Conservation (phyloP, 2,113 vertebrate species). For the Panurus biarmicus region DNA sequence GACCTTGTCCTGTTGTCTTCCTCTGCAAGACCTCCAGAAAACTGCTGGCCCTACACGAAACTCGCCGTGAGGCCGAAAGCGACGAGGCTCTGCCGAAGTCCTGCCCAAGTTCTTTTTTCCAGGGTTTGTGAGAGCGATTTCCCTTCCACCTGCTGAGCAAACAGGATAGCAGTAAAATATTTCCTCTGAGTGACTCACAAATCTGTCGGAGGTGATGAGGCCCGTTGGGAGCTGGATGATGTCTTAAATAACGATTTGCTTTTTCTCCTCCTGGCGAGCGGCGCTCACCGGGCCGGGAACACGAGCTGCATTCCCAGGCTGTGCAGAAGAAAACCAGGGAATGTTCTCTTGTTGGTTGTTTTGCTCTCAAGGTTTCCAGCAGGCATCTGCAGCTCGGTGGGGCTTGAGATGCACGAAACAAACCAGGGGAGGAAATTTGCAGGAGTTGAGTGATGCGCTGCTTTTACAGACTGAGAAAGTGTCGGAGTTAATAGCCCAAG, state of each 20-base stretch:
- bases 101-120: conserved; percentile 10
- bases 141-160: conserved; percentile 66
- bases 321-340: background rate
- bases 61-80: background rate
- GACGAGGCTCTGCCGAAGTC: background rate
- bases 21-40: background rate
- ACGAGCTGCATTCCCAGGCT: background rate
- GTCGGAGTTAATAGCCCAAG: background rate
- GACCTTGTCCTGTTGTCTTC: background rate
- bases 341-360: background rate
- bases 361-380: background rate
- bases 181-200: conserved; percentile 55
- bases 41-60: background rate
- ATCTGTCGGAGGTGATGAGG: conserved; percentile 46
- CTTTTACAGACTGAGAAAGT: background rate
- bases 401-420: background rate
- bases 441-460: background rate
- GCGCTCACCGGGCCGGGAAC: background rate
- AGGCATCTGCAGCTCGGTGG: background rate
- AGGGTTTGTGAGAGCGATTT: conserved; percentile 36
- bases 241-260: conserved; percentile 37
- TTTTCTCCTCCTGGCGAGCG: background rate
- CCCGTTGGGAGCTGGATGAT: background rate
- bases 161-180: conserved; percentile 64
- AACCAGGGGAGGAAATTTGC: rapidly evolving